These are phyloP conservation scores for Lasioglossum lativentre DNA, from an alignment of 2,888 invertebrate genomes.

Conservation along the genomic window DNA sequence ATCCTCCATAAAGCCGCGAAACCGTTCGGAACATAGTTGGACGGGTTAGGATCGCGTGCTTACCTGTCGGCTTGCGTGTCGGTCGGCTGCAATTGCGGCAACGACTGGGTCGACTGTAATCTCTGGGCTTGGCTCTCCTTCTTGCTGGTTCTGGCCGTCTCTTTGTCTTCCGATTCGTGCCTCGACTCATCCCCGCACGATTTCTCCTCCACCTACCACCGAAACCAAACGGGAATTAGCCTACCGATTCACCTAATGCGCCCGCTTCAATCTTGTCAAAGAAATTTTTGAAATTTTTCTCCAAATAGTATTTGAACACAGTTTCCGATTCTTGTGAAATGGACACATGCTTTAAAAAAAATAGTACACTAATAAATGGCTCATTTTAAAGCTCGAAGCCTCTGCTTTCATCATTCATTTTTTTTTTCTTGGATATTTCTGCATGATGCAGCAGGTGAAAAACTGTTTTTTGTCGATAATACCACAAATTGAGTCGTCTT, in stretches of 20 bases:
- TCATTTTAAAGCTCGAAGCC: too few relatives aligned
- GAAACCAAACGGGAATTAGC: background rate
- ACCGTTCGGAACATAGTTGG: conserved; percentile 5
- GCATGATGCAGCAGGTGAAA: too few relatives aligned
- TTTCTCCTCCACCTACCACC: conserved; percentile 57
- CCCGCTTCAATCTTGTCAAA: too few relatives aligned
- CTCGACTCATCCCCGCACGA: conserved; percentile 9
- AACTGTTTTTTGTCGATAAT: too few relatives aligned
- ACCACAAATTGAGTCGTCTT: too few relatives aligned
- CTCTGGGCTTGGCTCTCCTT: conserved; percentile 52
- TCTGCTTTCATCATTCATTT: too few relatives aligned
- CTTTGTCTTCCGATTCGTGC: conserved; percentile 2
- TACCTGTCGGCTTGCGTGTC: conserved; percentile 71
- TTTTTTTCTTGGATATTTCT: too few relatives aligned
- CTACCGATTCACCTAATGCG: background rate
- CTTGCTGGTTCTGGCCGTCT: background rate
- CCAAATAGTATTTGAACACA: too few relatives aligned
- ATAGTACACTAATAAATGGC: too few relatives aligned
- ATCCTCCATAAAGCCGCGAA: conserved; percentile 17
- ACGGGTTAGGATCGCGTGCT: conserved; percentile 57
- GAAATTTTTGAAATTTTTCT: background rate
- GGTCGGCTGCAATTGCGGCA: conserved; percentile 60
- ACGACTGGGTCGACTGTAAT: conserved; percentile 52
- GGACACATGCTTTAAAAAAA: too few relatives aligned
- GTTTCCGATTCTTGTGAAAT: too few relatives aligned